These are phyloP conservation scores for Pogoniulus pusillus DNA, from an alignment of 2,797 vertebrate species.

Conservation along the genomic window DNA sequence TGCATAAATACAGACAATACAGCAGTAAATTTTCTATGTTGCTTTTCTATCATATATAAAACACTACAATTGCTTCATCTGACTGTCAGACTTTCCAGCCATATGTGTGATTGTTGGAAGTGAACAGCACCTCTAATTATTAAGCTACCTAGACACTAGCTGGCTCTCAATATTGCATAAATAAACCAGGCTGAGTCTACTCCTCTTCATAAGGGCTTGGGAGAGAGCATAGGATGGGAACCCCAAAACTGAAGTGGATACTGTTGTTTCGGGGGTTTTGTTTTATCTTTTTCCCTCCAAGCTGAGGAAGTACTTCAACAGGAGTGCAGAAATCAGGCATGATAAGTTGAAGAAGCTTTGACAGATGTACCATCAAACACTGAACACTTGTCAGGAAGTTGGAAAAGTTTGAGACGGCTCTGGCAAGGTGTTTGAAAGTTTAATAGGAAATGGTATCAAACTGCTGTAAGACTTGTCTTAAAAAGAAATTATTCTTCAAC, in stretches of 20 bases:
- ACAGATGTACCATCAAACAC: background rate
- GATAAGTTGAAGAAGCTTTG: background rate
- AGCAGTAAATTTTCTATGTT: background rate
- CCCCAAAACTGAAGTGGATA: background rate
- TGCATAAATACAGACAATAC: background rate
- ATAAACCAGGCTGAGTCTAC: background rate
- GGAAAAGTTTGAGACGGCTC: background rate
- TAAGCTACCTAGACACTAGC: background rate
- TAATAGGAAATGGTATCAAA: background rate
- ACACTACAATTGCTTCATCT: background rate
- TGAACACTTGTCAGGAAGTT: background rate
- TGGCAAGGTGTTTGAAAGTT: background rate
- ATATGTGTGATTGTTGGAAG: background rate
- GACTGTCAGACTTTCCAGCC: background rate
- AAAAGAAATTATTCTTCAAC: background rate
- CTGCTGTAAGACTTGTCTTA: background rate
- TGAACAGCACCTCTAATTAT: background rate
- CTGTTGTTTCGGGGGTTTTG: too few species aligned
- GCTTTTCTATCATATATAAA: background rate
- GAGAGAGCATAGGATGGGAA: background rate
- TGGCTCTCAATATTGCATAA: background rate
- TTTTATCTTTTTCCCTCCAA: background rate
- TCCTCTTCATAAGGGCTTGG: background rate
- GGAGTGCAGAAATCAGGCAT: background rate
- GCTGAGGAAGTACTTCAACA: background rate